These are phyloP conservation scores for Laodelphax striatellus DNA, from an alignment of 1,140 invertebrate genomes.

Conservation along the genomic window DNA sequence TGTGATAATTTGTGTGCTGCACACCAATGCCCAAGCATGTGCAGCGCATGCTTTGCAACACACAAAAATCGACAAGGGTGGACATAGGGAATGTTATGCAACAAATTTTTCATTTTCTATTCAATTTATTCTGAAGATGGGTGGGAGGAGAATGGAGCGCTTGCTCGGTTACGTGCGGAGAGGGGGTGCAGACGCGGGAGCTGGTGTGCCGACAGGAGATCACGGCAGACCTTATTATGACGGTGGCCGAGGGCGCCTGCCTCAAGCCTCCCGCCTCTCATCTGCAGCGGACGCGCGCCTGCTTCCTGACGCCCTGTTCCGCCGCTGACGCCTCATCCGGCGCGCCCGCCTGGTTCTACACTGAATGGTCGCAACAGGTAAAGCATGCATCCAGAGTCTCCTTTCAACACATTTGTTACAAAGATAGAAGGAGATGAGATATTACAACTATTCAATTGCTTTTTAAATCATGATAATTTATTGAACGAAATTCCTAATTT, in stretches of 20 bases:
- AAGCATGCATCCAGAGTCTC: neutral
- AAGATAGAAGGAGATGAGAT: too few species aligned
- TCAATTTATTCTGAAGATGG: constrained; percentile 20
- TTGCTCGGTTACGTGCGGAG: constrained; percentile 22
- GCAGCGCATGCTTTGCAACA: too few species aligned
- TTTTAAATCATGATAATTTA: too few species aligned
- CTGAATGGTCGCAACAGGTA: constrained; percentile 31
- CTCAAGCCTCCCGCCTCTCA: constrained; percentile 15
- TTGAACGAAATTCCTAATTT: too few species aligned
- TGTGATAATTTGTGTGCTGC: too few species aligned
- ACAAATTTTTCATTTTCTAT: too few species aligned
- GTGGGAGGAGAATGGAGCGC: constrained; percentile 19
- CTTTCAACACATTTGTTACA: too few species aligned
- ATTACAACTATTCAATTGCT: too few species aligned
- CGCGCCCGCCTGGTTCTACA: constrained; percentile 27
- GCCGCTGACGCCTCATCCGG: neutral
- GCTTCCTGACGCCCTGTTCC: constrained; percentile 12
- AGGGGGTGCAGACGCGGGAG: constrained; percentile 19
- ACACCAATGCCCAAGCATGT: too few species aligned
- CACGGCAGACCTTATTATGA: constrained; percentile 30
- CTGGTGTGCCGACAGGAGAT: constrained; percentile 26
- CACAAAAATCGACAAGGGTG: too few species aligned
- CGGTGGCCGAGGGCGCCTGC: constrained; percentile 29
- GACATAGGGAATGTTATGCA: too few species aligned
- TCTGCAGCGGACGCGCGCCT: constrained; percentile 12